phyloP scores from a whole-genome alignment of 2,113 vertebrate species.

The Chitala chitala region DNA sequence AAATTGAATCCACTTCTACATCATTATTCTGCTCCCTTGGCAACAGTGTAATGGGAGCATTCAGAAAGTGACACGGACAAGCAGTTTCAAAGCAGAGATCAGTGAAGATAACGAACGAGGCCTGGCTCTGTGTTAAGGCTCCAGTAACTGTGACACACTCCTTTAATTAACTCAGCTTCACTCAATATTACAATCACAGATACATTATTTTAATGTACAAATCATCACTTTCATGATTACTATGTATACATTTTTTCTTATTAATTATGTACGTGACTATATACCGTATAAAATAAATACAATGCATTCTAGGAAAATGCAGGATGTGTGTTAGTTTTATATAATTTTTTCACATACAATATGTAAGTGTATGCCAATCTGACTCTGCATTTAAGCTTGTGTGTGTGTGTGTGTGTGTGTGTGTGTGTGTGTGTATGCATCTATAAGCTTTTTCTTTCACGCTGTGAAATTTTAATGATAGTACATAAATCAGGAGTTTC shows the following conservation, averaged over 20 bases:
- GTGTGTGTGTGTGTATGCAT: background rate
- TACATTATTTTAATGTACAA: background rate
- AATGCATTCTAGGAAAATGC: no score
- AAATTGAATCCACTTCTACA: constrained; percentile 17
- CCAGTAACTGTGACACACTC: background rate
- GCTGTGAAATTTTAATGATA: constrained; percentile 71
- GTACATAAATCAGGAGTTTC: constrained; percentile 73
- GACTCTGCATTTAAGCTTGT: background rate
- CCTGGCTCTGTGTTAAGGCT: background rate
- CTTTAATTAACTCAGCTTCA: constrained; percentile 1
- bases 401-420: background rate
- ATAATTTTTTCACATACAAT: background rate
- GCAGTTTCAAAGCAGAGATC: background rate
- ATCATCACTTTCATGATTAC: background rate
- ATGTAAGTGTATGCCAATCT: background rate
- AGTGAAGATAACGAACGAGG: background rate
- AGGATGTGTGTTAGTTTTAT: no score
- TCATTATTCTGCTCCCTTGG: constrained; percentile 38
- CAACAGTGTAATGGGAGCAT: background rate
- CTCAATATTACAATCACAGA: background rate
- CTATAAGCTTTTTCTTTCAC: constrained; percentile 65
- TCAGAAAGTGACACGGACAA: background rate
- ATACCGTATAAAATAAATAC: no score
- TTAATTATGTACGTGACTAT: background rate
- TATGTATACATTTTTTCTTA: background rate